Percentiles rank a stretch among this genome's conserved stretches.
These are phyloP conservation scores for Candoia aspera DNA, from an alignment of 2,113 vertebrate species.

Conservation along the genomic window DNA sequence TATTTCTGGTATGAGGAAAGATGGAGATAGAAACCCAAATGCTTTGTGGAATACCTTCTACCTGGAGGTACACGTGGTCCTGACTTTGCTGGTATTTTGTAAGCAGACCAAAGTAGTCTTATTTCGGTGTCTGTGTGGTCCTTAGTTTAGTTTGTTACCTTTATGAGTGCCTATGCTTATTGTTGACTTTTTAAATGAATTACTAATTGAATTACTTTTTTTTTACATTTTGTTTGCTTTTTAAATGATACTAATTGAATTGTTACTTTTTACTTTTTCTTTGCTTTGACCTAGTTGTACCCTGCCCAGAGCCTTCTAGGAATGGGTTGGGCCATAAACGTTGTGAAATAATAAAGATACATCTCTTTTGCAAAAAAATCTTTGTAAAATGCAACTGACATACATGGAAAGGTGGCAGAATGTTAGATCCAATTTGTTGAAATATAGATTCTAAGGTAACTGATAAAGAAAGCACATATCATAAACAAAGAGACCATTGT, in stretches of 20 bases:
- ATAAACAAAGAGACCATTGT: not conserved
- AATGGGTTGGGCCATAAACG: not conserved
- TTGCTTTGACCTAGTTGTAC: not conserved
- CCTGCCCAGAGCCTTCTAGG: not conserved
- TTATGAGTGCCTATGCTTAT: not conserved
- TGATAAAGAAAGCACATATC: not conserved
- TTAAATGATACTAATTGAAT: not conserved
- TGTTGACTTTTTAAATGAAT: not conserved
- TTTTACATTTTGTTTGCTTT: not conserved
- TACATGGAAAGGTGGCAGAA: not conserved
- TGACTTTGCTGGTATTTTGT: not conserved
- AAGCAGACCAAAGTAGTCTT: not conserved
- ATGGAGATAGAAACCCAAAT: not conserved
- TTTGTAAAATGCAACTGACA: not conserved
- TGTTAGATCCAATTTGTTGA: not conserved
- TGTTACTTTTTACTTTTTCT: not conserved
- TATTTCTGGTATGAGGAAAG: not conserved
- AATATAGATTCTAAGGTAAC: not conserved
- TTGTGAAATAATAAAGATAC: not conserved
- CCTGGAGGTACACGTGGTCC: no score
- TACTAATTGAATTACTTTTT: not conserved
- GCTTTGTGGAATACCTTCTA: not conserved
- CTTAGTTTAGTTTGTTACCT: not conserved
- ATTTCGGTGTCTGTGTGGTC: not conserved
- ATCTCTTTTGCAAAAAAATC: not conserved